Evolutionary conservation across 1,140 invertebrate genomes (phyloP), one percentile per base, ranked within the genome.

Genomic region (Triops cancriformis): DNA sequence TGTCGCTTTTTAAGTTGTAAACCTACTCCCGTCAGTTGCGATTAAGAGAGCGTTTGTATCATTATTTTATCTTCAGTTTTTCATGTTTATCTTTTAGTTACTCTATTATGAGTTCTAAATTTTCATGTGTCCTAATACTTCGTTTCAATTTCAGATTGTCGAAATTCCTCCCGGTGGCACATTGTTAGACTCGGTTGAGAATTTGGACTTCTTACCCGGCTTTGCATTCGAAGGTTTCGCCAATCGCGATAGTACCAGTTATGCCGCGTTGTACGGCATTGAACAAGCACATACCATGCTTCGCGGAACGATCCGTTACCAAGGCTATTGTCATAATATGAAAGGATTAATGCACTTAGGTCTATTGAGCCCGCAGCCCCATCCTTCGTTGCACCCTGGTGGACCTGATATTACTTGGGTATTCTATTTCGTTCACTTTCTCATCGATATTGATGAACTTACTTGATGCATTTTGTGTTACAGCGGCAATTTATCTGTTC

Each of bases 351-450:
- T 97, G 82, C 86, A 91, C 73, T 86, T 99, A 45, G 96, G 96
- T 0, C 85, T 99, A 1, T 88, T 99, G n/a, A 92, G 95, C 84
- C 88, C 91, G 0, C 91, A 93, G 80, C 90, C 91, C 10, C 92
- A 96, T 86, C 92, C 97, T 0, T 88, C 90, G 81, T 86, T 99
- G 3, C 97, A 99, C 85, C 93, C 93, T 0, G 93, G 92, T 81
- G 98, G 97, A 76, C 97, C 97, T 1, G 94, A 97, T 79, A 92
- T 99, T 6, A 98, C 96, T 6, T 99, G 98, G 98, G 93, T 94
- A 87, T 72, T 37, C 7, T 42, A 74, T 27, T 18, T 10, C 10
- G 31, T 72, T n/a, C 73, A 18, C 6, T 74, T 74, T 31, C 4
- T 74, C 6, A 26, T 3, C 0, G 5, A 12, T 28, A 11, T 31